Conservation (phyloP, 2,113 vertebrate species). For the Salvelinus fontinalis region DNA sequence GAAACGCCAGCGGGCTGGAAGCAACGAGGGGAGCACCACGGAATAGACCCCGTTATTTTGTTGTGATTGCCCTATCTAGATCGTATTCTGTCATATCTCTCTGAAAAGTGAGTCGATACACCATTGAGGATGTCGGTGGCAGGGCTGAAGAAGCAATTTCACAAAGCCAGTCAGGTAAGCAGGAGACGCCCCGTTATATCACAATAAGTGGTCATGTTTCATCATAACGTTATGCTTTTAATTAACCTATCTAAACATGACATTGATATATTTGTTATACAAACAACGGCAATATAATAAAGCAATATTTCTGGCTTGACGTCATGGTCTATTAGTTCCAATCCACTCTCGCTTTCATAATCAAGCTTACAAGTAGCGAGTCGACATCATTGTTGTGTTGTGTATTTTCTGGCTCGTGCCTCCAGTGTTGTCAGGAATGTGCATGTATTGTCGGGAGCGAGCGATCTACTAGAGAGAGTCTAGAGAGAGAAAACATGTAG, state of each 20-base stretch:
- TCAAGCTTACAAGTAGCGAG: background rate
- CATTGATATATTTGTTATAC: too few relatives aligned
- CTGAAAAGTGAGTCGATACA: background rate
- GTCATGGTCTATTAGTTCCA: background rate
- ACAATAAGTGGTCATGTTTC: background rate
- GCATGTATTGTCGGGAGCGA: background rate
- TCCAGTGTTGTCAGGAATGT: background rate
- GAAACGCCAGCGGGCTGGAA: constrained; percentile 25
- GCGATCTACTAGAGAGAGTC: too few relatives aligned
- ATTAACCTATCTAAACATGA: background rate
- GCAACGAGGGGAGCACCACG: constrained; percentile 2
- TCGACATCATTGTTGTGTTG: background rate
- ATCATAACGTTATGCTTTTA: background rate
- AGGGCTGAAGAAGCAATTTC: constrained; percentile 90
- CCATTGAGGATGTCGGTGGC: constrained; percentile 81
- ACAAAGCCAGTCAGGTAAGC: constrained; percentile 90
- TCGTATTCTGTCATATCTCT: background rate
- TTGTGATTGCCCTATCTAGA: background rate
- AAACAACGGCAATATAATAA: background rate
- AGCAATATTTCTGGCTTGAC: background rate
- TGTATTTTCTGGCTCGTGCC: background rate
- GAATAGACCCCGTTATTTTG: background rate
- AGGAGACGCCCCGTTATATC: constrained; percentile 16
- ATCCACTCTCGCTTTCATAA: background rate
- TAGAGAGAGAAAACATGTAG: background rate